These are phyloP conservation scores for Ditylenchus dipsaci DNA, from an alignment of 1,140 invertebrate species.

Conservation along the genomic window DNA sequence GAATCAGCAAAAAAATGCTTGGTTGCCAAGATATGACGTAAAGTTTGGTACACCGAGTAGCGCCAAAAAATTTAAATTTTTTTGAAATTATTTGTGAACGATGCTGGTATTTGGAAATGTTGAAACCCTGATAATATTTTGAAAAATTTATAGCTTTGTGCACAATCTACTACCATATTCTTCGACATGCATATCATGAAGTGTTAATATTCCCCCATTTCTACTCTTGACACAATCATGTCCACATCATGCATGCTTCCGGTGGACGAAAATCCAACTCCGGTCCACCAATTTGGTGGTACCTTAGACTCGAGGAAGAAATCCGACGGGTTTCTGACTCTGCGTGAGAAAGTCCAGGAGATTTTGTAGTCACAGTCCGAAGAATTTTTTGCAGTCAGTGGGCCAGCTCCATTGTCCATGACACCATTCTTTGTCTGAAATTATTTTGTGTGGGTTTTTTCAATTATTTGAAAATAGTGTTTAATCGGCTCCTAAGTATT, in stretches of 20 bases:
- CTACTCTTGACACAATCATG: constrained; percentile 47
- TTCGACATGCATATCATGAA: constrained; percentile 46
- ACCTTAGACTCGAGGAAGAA: constrained; percentile 81
- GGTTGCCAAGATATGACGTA: no score
- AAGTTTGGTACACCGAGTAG: no score
- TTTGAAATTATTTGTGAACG: no score
- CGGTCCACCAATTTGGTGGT: constrained; percentile 77
- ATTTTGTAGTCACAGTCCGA: constrained; percentile 51
- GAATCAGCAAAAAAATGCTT: no score
- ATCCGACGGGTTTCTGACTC: constrained; percentile 71
- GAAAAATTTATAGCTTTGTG: background rate
- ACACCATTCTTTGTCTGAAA: constrained; percentile 22
- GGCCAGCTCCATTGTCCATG: constrained; percentile 51
- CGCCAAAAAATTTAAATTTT: no score
- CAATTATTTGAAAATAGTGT: no score
- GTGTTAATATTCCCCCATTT: constrained; percentile 15
- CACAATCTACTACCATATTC: constrained; percentile 10
- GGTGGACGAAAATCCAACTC: constrained; percentile 82
- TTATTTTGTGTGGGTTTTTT: no score
- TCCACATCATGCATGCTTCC: constrained; percentile 55
- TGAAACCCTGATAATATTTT: no score
- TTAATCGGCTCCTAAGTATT: no score
- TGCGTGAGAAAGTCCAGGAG: constrained; percentile 74
- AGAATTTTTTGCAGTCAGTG: constrained; percentile 28
- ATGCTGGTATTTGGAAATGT: no score